phyloP scores from a whole-genome alignment of 2,113 vertebrate species.

The Myodes glareolus region DNA sequence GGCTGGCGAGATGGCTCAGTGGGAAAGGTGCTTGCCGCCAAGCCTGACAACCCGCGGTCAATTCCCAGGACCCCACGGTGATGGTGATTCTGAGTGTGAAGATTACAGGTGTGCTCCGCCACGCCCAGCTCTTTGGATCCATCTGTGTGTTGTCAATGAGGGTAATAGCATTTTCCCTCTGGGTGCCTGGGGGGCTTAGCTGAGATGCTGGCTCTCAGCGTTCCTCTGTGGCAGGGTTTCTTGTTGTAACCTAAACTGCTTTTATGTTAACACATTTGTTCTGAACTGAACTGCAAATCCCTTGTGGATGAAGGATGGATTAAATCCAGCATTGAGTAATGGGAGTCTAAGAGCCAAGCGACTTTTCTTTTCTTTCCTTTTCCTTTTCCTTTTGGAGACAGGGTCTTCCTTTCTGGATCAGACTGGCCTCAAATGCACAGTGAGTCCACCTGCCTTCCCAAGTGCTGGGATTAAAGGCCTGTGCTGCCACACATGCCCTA shows the following conservation, averaged over 20 bases:
- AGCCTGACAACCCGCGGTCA: background rate
- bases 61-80: background rate
- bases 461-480: background rate
- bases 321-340: background rate
- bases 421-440: background rate
- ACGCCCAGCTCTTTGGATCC: background rate
- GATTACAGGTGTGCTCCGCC: background rate
- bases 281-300: background rate
- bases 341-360: background rate
- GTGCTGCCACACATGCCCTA: background rate
- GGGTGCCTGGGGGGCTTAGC: background rate
- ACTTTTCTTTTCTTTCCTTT: background rate
- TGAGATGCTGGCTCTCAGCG: background rate
- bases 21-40: background rate
- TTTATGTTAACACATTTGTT: background rate
- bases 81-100: background rate
- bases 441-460: background rate
- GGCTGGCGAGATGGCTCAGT: background rate
- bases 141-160: background rate
- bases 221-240: background rate
- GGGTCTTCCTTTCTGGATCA: background rate
- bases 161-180: background rate
- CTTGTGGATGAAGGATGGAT: background rate
- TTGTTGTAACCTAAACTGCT: background rate
- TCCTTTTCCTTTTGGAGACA: background rate